These are phyloP conservation scores for Charadrius vociferus DNA, from an alignment of 2,113 vertebrate species.

Conservation along the genomic window DNA sequence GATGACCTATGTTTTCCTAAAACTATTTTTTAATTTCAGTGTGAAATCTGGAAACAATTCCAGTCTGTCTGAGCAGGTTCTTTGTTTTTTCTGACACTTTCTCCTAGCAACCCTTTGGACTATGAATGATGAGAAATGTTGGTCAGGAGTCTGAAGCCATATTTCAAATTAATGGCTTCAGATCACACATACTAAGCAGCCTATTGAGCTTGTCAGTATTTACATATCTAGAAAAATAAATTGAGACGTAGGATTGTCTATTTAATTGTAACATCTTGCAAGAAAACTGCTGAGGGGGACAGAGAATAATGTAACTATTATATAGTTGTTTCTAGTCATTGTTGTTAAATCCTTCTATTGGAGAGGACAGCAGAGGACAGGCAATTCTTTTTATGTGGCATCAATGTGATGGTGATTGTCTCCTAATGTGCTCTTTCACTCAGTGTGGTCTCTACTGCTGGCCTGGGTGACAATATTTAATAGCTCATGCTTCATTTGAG, in stretches of 20 bases:
- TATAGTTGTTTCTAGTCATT: background rate
- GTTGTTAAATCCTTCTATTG: background rate
- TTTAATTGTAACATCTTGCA: background rate
- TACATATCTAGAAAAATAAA: background rate
- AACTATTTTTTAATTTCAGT: background rate
- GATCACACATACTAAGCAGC: background rate
- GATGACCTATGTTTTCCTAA: background rate
- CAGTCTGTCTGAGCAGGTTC: background rate
- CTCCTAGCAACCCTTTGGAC: background rate
- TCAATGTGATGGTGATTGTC: background rate
- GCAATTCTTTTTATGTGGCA: background rate
- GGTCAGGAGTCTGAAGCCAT: background rate
- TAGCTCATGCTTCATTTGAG: conserved; percentile 26
- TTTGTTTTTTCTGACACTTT: background rate
- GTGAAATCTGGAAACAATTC: background rate
- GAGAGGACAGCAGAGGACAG: conserved; percentile 8
- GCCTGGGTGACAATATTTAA: conserved; percentile 23
- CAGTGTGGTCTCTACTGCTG: background rate
- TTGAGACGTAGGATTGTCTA: background rate
- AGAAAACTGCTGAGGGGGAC: background rate
- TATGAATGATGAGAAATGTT: background rate
- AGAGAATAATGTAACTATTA: background rate
- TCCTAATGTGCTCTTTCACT: background rate
- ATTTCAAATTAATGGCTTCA: background rate
- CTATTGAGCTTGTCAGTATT: background rate